Conservation (phyloP, 2,113 vertebrate genomes). For the Narcine bancroftii region DNA sequence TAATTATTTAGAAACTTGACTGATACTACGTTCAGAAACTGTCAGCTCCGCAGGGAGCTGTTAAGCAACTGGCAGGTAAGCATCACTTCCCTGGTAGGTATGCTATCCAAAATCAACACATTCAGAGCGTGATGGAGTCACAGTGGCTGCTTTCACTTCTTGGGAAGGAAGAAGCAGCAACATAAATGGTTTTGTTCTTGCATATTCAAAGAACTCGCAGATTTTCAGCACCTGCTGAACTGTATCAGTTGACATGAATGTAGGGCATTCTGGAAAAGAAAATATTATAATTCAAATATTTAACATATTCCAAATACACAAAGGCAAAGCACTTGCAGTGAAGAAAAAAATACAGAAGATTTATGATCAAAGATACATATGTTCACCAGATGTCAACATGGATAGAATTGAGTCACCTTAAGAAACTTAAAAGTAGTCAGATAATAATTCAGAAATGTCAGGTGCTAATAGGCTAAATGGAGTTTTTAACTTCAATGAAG, state of each 20-base stretch:
- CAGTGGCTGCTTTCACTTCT: background rate
- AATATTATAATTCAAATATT: background rate
- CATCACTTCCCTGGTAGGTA: background rate
- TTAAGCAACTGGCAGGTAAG: background rate
- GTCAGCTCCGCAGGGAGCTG: background rate
- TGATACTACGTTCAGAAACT: background rate
- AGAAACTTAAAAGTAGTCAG: background rate
- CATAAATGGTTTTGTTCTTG: background rate
- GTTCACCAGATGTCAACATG: background rate
- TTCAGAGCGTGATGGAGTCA: background rate
- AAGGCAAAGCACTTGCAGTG: background rate
- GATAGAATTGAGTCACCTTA: background rate
- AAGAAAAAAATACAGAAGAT: background rate
- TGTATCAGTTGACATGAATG: background rate
- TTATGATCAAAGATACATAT: background rate
- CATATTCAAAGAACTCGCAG: background rate
- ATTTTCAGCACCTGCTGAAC: background rate
- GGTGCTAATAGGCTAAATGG: background rate
- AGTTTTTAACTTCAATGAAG: slow-evolving; percentile 4
- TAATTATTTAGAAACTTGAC: slow-evolving; percentile 4
- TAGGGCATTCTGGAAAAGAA: background rate
- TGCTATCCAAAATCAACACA: background rate
- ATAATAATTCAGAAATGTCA: slow-evolving; percentile 6
- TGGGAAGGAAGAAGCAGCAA: background rate
- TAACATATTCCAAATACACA: background rate